Conservation (phyloP, 2,797 vertebrate species). For the Mus minutoides region DNA sequence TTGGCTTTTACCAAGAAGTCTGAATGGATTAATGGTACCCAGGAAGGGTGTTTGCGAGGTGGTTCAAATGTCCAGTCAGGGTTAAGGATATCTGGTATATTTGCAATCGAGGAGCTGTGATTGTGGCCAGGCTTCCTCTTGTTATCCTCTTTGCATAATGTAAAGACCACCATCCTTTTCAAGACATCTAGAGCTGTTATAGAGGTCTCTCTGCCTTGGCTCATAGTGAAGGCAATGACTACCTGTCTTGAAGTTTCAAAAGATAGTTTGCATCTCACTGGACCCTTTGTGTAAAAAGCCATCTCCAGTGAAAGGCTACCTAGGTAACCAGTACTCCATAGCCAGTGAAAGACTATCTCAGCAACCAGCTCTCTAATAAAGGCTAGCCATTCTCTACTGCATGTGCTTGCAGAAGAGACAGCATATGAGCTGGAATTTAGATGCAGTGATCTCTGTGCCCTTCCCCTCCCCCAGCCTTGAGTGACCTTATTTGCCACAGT, state of each 20-base stretch:
- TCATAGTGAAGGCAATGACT: not conserved
- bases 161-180: not conserved
- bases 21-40: too few relatives aligned
- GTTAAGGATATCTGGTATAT: too few relatives aligned
- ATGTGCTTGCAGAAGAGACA: not conserved
- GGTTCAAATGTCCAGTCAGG: too few relatives aligned
- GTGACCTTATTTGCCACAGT: too few relatives aligned
- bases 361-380: not conserved
- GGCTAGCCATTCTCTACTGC: not conserved
- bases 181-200: not conserved
- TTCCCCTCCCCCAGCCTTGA: too few relatives aligned
- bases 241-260: not conserved
- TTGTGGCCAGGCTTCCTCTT: too few relatives aligned
- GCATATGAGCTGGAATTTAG: not conserved
- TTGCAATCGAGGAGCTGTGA: too few relatives aligned
- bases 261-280: too few relatives aligned
- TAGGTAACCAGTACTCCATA: not conserved
- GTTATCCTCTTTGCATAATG: not conserved
- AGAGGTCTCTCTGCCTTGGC: not conserved
- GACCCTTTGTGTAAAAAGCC: too few relatives aligned
- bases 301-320: not conserved
- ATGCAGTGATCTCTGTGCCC: not conserved
- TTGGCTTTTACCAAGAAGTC: too few relatives aligned
- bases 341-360: not conserved
- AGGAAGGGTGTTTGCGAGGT: too few relatives aligned